These are phyloP conservation scores for Meleagris gallopavo DNA, from an alignment of 2,113 vertebrate species.

Conservation along the genomic window DNA sequence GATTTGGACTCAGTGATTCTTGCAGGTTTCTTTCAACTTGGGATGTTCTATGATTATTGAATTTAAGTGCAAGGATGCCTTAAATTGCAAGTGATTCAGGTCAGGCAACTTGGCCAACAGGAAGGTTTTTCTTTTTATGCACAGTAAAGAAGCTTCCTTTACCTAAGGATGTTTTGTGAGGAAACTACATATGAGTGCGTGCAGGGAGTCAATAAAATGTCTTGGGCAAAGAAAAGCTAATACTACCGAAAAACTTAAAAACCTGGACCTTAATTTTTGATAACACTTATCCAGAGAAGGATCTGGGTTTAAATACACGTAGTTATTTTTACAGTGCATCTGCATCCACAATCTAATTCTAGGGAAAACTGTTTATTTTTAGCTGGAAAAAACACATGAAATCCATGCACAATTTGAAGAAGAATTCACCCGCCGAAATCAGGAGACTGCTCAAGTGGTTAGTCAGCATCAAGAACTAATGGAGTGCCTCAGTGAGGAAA, in stretches of 20 bases:
- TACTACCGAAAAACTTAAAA: neutral
- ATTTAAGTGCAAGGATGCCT: neutral
- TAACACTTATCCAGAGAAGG: neutral
- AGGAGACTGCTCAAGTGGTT: conserved; percentile 80
- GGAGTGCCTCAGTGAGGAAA: conserved; percentile 84
- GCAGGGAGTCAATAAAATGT: neutral
- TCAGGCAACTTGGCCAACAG: neutral
- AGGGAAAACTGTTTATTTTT: neutral
- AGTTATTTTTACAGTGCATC: neutral
- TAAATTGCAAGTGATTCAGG: neutral
- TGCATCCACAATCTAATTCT: neutral
- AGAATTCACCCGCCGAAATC: conserved; percentile 80
- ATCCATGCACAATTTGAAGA: conserved; percentile 83
- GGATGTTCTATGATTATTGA: neutral
- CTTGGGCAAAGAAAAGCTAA: neutral
- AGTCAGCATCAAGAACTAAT: conserved; percentile 85
- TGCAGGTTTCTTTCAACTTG: neutral
- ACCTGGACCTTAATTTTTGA: neutral
- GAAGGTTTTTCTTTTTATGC: neutral
- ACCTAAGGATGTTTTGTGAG: neutral
- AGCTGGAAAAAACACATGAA: conserved; percentile 88
- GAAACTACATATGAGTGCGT: neutral
- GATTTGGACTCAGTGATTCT: neutral
- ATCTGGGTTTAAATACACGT: neutral
- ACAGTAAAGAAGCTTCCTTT: neutral